Evolutionary conservation across 2,888 invertebrate genomes (phyloP).

Genomic region (Synanthedon vespiformis): DNA sequence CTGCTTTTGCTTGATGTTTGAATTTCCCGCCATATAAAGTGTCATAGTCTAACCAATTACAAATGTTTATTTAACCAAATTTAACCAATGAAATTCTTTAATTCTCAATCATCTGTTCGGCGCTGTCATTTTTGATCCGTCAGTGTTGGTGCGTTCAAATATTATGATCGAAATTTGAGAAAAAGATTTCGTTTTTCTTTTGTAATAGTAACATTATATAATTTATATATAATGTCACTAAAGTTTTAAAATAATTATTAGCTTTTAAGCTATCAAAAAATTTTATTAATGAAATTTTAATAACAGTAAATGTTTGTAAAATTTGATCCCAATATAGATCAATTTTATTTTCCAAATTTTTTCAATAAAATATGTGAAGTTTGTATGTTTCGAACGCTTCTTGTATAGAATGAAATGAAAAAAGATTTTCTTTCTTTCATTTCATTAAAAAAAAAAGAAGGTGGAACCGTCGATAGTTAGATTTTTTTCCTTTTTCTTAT

Average conservation of each 20-base stretch:
- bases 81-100: conserved; percentile 10
- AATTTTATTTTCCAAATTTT: too few relatives aligned
- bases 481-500: conserved; percentile 34
- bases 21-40: background rate
- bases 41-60: conserved; percentile 5
- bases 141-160: background rate
- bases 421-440: background rate
- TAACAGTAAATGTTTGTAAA: too few relatives aligned
- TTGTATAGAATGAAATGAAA: background rate
- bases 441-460: conserved; percentile 23
- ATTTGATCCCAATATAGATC: too few relatives aligned
- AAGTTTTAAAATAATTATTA: too few relatives aligned
- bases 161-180: background rate
- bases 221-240: too few relatives aligned
- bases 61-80: conserved; percentile 12
- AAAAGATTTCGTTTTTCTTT: too few relatives aligned
- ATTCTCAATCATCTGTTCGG: conserved; percentile 23
- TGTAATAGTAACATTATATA: too few relatives aligned
- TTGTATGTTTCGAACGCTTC: background rate
- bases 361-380: background rate
- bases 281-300: too few relatives aligned
- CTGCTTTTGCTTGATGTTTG: background rate
- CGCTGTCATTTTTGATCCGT: conserved; percentile 16
- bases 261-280: too few relatives aligned
- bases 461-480: conserved; percentile 25